These are phyloP conservation scores for Nannoperca obscura DNA, from an alignment of 2,797 vertebrate species.

Conservation along the genomic window DNA sequence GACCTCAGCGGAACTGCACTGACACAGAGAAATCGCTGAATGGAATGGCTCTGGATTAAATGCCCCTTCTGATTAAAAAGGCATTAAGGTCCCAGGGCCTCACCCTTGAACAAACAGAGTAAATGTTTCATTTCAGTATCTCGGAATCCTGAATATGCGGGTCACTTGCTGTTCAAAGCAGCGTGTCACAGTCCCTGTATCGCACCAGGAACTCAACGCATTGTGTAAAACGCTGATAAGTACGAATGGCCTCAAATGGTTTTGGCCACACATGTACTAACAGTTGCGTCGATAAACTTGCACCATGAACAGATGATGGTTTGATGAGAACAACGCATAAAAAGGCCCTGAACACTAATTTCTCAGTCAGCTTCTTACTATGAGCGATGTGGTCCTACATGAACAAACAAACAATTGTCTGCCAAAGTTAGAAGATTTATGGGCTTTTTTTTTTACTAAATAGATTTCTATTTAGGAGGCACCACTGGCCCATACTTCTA, in stretches of 20 bases:
- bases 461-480: too few species aligned
- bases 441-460: too few species aligned
- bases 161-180: conserved; percentile 55
- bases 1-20: conserved; percentile 51
- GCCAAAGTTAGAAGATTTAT: background rate
- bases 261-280: conserved; percentile 17
- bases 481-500: too few species aligned
- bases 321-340: background rate
- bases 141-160: conserved; percentile 58
- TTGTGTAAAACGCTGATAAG: conserved; percentile 36
- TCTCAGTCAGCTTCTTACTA: background rate
- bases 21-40: conserved; percentile 55
- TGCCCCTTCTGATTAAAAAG: conserved; percentile 71
- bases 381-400: background rate
- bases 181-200: conserved; percentile 28
- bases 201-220: conserved; percentile 33
- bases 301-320: background rate
- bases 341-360: background rate
- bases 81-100: conserved; percentile 62
- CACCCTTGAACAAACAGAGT: conserved; percentile 61
- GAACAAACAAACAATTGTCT: background rate
- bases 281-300: background rate
- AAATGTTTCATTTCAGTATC: conserved; percentile 65
- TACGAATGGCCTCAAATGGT: conserved; percentile 23
- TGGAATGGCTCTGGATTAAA: conserved; percentile 64